phyloP scores from a whole-genome alignment of 2,888 invertebrate genomes.

The Pristionchus arcanus region DNA sequence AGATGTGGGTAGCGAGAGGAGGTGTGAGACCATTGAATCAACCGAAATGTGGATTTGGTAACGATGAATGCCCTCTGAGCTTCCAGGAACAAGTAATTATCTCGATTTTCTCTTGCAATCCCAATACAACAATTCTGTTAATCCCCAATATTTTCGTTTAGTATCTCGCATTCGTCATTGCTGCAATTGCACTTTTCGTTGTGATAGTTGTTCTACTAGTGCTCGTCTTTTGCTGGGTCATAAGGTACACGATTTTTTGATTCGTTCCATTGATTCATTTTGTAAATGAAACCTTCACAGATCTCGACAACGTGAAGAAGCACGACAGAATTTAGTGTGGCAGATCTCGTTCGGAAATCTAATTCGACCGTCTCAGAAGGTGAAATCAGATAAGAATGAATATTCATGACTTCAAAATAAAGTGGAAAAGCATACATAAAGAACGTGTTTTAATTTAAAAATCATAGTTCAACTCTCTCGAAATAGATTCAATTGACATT shows the following conservation, averaged over 20 bases:
- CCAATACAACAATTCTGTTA: too few species aligned
- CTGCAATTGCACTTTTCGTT: not conserved
- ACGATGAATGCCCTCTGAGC: conserved; percentile 19
- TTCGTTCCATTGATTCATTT: too few species aligned
- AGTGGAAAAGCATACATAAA: too few species aligned
- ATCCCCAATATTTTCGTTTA: too few species aligned
- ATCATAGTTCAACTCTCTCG: too few species aligned
- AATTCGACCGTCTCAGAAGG: conserved; percentile 30
- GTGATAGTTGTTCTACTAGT: not conserved
- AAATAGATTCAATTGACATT: too few species aligned
- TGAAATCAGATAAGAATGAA: too few species aligned
- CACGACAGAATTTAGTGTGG: conserved; percentile 48
- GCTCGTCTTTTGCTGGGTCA: not conserved
- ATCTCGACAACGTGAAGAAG: conserved; percentile 7
- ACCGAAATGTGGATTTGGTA: conserved; percentile 28
- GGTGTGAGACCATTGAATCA: conserved; percentile 38
- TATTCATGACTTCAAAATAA: too few species aligned
- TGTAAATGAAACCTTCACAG: not conserved
- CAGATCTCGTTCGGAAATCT: conserved; percentile 44
- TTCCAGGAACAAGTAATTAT: conserved; percentile 53
- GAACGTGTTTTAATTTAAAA: too few species aligned
- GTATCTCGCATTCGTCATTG: conserved; percentile 48
- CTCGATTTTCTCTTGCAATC: too few species aligned
- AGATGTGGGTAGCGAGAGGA: conserved; percentile 47
- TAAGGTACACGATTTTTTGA: not conserved